Evolutionary conservation across 2,797 vertebrate genomes (phyloP).

Genomic region (Falco cherrug): DNA sequence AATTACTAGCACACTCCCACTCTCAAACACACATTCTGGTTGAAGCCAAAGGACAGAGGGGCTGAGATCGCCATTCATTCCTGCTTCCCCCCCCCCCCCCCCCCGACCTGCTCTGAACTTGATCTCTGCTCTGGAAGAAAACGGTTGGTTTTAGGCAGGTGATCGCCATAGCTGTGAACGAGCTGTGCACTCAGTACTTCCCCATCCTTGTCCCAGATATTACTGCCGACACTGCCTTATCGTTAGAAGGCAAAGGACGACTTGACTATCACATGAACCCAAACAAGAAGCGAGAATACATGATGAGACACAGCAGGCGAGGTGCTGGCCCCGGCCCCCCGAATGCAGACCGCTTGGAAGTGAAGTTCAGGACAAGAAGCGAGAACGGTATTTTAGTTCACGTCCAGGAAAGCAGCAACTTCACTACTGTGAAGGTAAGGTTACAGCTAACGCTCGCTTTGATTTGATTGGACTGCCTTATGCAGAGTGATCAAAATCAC

Average conservation of each 20-base stretch:
- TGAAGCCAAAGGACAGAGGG: conserved; percentile 11
- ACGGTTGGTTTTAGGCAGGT: background rate
- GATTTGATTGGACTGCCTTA: conserved; percentile 21
- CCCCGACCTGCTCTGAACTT: conserved; percentile 24
- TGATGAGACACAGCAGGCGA: conserved; percentile 78
- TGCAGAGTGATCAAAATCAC: conserved; percentile 24
- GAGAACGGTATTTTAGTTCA: conserved; percentile 91
- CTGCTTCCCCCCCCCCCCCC: background rate
- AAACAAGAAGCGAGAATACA: conserved; percentile 85
- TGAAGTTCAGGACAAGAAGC: conserved; percentile 94
- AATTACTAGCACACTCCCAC: conserved; percentile 63
- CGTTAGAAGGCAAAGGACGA: conserved; percentile 90
- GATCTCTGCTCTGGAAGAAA: background rate
- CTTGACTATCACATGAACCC: conserved; percentile 91
- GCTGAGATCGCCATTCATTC: background rate
- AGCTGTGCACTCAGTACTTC: background rate
- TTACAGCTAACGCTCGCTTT: background rate
- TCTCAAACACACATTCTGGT: conserved; percentile 26
- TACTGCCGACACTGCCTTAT: conserved; percentile 90
- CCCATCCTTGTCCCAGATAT: conserved; percentile 78
- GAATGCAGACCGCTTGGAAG: conserved; percentile 80
- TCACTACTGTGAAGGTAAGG: conserved; percentile 93
- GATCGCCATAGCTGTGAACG: background rate
- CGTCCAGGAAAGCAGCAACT: conserved; percentile 95
- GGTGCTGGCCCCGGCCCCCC: conserved; percentile 34